Percentiles rank a stretch among this genome's conserved stretches.
These are phyloP conservation scores for Mohoua ochrocephala DNA, from an alignment of 2,113 vertebrate genomes.

Conservation along the genomic window DNA sequence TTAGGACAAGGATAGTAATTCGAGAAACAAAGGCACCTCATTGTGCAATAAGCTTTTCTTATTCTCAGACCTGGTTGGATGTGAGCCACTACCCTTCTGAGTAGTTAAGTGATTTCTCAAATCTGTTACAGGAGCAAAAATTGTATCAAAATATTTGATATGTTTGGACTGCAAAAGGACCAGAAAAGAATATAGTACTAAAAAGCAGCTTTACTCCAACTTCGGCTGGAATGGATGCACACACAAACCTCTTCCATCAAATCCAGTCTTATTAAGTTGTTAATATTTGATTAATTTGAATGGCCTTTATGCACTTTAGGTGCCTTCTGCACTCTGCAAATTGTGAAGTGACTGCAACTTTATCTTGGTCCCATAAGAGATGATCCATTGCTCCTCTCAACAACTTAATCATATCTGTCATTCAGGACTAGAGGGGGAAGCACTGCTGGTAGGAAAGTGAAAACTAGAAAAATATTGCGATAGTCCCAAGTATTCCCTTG, in stretches of 20 bases:
- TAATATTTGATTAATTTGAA: background rate
- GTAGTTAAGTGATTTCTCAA: background rate
- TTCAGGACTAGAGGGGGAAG: background rate
- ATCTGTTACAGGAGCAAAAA: background rate
- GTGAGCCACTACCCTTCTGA: background rate
- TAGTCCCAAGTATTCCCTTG: background rate
- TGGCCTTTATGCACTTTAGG: background rate
- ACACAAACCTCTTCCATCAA: background rate
- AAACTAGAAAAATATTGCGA: constrained; percentile 3
- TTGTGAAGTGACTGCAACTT: background rate
- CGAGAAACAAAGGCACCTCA: background rate
- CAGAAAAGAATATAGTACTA: background rate
- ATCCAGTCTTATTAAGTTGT: background rate
- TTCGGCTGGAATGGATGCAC: background rate
- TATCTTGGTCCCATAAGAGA: background rate
- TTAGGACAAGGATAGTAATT: background rate
- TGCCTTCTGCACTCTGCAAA: background rate
- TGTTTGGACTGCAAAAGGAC: background rate
- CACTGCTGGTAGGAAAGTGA: background rate
- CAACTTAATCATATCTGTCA: background rate
- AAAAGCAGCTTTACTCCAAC: background rate
- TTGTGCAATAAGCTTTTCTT: background rate
- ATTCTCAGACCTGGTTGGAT: background rate
- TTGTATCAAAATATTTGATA: background rate
- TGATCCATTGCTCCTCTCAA: background rate